A percentile compares a stretch with the other conserved stretches of the same genome.
These are phyloP conservation scores for Chrysomallon squamiferum DNA, from an alignment of 1,140 invertebrate species.

Conservation along the genomic window DNA sequence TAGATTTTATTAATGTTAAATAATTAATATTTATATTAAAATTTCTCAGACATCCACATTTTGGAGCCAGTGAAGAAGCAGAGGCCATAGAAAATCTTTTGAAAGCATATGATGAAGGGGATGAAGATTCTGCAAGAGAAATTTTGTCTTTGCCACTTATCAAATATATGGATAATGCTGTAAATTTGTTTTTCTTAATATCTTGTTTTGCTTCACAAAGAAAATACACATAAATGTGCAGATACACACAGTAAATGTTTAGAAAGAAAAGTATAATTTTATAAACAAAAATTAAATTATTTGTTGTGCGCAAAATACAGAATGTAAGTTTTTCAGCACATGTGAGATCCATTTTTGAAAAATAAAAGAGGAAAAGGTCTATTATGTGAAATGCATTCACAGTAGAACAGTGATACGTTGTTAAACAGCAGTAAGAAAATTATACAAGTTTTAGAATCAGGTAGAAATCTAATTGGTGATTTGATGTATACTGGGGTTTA, in stretches of 20 bases:
- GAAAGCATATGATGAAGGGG: slow-evolving; percentile 88
- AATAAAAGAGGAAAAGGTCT: too few relatives aligned
- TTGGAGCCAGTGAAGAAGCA: slow-evolving; percentile 69
- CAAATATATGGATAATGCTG: slow-evolving; percentile 92
- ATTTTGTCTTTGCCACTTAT: slow-evolving; percentile 87
- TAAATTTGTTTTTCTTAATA: slow-evolving; percentile 26
- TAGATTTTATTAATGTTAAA: too few relatives aligned
- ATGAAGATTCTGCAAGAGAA: slow-evolving; percentile 77
- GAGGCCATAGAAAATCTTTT: slow-evolving; percentile 82
- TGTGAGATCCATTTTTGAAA: too few relatives aligned
- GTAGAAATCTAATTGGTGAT: too few relatives aligned
- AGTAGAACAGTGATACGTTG: too few relatives aligned
- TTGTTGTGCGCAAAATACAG: neutral
- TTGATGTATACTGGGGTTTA: too few relatives aligned
- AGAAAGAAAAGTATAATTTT: neutral
- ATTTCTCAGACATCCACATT: slow-evolving; percentile 48
- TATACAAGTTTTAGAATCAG: too few relatives aligned
- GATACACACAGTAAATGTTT: neutral
- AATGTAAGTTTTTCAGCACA: too few relatives aligned
- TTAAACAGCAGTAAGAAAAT: too few relatives aligned
- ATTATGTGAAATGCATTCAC: too few relatives aligned
- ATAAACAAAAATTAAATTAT: neutral
- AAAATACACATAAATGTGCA: neutral
- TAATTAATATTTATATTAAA: too few relatives aligned
- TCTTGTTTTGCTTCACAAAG: neutral